These are phyloP conservation scores for Chrysogorgia sp. DNA, from an alignment of 92 coral and sea anemone genomes.

Conservation along the genomic window DNA sequence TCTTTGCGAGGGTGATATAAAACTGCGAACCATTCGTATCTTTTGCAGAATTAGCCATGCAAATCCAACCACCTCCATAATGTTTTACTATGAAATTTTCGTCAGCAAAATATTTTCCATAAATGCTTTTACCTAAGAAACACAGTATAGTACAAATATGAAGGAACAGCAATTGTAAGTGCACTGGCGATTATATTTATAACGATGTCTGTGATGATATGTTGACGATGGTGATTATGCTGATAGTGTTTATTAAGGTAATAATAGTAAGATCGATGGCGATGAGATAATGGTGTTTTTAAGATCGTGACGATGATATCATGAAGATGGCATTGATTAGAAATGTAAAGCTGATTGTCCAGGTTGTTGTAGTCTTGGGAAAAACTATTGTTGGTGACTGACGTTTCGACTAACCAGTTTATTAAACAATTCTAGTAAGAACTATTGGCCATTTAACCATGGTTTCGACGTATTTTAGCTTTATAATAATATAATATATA, in stretches of 20 bases:
- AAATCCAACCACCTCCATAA: constrained; percentile 93
- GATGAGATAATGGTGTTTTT: not conserved
- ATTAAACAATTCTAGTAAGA: no score
- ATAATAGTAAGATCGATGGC: not conserved
- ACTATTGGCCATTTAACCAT: no score
- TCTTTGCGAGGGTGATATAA: constrained; percentile 77
- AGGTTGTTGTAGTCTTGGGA: no score
- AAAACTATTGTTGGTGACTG: no score
- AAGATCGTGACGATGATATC: not conserved
- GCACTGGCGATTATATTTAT: not conserved
- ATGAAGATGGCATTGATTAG: not conserved
- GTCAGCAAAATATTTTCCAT: constrained; percentile 83
- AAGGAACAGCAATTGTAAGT: not conserved
- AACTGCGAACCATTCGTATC: constrained; percentile 94
- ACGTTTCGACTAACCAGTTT: no score
- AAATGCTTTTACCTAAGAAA: constrained; percentile 84
- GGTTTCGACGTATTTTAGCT: no score
- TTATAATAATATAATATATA: no score
- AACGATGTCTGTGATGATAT: not conserved
- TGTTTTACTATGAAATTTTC: constrained; percentile 86
- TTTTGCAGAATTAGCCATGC: constrained; percentile 94
- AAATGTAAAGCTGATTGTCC: no score
- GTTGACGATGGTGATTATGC: not conserved
- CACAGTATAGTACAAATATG: not conserved
- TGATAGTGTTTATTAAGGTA: not conserved